A percentile compares a stretch with the other conserved stretches of the same genome.
Conservation (phyloP, 2,797 vertebrate genomes). For the Peromyscus eremicus region DNA sequence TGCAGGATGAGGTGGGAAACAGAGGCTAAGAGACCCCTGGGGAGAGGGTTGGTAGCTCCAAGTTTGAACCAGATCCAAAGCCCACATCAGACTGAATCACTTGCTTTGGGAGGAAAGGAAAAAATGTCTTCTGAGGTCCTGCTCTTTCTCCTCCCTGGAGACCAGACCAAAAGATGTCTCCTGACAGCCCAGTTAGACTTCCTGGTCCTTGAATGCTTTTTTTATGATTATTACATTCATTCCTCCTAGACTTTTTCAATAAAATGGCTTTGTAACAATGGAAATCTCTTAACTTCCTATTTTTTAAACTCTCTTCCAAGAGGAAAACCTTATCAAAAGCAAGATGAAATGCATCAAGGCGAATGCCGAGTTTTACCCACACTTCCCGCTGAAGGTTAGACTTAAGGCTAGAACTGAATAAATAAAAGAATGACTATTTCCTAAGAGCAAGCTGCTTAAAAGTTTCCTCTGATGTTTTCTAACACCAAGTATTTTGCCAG, state of each 20-base stretch:
- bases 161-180: neutral
- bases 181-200: neutral
- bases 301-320: slow-evolving; percentile 43
- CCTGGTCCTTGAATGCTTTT: neutral
- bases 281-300: slow-evolving; percentile 61
- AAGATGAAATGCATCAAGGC: slow-evolving; percentile 47
- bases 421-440: slow-evolving; percentile 25
- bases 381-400: neutral
- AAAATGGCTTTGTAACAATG: slow-evolving; percentile 19
- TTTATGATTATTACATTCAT: neutral
- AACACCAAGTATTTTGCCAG: neutral
- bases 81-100: neutral
- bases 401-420: slow-evolving; percentile 31
- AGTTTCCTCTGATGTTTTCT: slow-evolving; percentile 31
- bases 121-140: neutral
- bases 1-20: too few relatives aligned
- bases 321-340: slow-evolving; percentile 45
- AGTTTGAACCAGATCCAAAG: neutral
- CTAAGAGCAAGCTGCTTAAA: slow-evolving; percentile 52
- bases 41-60: neutral
- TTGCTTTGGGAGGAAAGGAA: neutral
- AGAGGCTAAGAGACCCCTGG: neutral
- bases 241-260: neutral
- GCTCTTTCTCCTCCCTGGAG: neutral
- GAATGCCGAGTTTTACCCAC: slow-evolving; percentile 36